Evolutionary conservation across 2,888 invertebrate species (phyloP).

Genomic region (Arrhopalites spinosus): DNA sequence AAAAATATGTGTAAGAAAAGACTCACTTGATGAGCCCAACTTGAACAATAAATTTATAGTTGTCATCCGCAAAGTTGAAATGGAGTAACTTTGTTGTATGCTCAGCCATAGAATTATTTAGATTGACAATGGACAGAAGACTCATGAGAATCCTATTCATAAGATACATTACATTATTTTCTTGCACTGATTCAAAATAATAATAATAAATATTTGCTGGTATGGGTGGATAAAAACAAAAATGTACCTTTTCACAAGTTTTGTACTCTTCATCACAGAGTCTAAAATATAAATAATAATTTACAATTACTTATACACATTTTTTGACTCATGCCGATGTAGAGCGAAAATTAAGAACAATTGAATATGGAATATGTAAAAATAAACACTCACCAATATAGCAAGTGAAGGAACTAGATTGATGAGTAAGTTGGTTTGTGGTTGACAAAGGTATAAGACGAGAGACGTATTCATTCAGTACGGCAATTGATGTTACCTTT

Average conservation of each 20-base stretch:
- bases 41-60: conserved; percentile 20
- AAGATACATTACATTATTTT: too few relatives aligned
- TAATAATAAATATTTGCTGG: too few relatives aligned
- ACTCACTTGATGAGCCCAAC: conserved; percentile 32
- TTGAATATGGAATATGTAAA: background rate
- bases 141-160: conserved; percentile 19
- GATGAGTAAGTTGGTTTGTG: conserved; percentile 28
- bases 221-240: too few relatives aligned
- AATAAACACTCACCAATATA: conserved; percentile 29
- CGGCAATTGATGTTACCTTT: conserved; percentile 28
- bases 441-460: conserved; percentile 28
- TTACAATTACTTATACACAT: background rate
- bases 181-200: too few relatives aligned
- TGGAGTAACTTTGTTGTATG: conserved; percentile 26
- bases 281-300: conserved; percentile 16
- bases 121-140: conserved; percentile 28
- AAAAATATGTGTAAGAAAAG: too few relatives aligned
- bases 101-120: conserved; percentile 25
- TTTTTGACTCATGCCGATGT: background rate
- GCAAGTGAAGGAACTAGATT: conserved; percentile 31
- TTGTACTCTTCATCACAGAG: conserved; percentile 36
- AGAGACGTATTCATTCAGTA: conserved; percentile 25
- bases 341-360: background rate
- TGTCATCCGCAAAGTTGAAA: conserved; percentile 28
- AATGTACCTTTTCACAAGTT: conserved; percentile 31